Evolutionary conservation across 2,888 invertebrate species (phyloP).

Genomic region (Drosophila lacicola): DNA sequence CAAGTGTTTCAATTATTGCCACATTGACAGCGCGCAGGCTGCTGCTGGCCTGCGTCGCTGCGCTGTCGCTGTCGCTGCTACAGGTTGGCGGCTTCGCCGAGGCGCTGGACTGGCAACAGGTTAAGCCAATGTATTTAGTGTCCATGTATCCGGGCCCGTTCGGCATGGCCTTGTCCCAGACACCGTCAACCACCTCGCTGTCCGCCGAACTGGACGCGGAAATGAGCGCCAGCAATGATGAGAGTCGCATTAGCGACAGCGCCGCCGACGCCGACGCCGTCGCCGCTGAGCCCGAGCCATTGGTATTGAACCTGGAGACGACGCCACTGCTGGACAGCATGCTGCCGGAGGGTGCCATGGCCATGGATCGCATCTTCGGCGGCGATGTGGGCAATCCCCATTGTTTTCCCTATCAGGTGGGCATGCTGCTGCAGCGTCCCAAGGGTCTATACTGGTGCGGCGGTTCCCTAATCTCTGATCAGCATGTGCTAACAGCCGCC

Average conservation of each 20-base stretch:
- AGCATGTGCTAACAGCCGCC: conserved; percentile 83
- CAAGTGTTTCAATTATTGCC: conserved; percentile 52
- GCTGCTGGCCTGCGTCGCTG: conserved; percentile 30
- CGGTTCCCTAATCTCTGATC: conserved; percentile 83
- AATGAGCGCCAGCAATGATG: conserved; percentile 61
- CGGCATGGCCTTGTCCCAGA: conserved; percentile 47
- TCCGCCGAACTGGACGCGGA: conserved; percentile 69
- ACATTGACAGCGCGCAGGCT: conserved; percentile 48
- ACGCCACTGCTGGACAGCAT: conserved; percentile 76
- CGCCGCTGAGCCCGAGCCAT: conserved; percentile 63
- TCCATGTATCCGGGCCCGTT: conserved; percentile 79
- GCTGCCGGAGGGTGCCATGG: conserved; percentile 77
- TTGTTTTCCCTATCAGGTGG: conserved; percentile 83
- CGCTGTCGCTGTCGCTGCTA: conserved; percentile 36
- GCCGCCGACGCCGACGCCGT: conserved; percentile 23
- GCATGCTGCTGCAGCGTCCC: conserved; percentile 81
- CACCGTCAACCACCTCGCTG: conserved; percentile 41
- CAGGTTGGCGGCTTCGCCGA: conserved; percentile 42
- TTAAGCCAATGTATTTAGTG: conserved; percentile 84
- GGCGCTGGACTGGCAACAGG: conserved; percentile 82
- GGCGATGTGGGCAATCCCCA: conserved; percentile 81
- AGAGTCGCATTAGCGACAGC: conserved; percentile 49
- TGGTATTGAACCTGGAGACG: conserved; percentile 81
- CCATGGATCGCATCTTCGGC: conserved; percentile 84
- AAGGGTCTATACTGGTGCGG: conserved; percentile 84